Evolutionary conservation across 2,113 vertebrate species (phyloP).

Genomic region (Cyprinus carpio): DNA sequence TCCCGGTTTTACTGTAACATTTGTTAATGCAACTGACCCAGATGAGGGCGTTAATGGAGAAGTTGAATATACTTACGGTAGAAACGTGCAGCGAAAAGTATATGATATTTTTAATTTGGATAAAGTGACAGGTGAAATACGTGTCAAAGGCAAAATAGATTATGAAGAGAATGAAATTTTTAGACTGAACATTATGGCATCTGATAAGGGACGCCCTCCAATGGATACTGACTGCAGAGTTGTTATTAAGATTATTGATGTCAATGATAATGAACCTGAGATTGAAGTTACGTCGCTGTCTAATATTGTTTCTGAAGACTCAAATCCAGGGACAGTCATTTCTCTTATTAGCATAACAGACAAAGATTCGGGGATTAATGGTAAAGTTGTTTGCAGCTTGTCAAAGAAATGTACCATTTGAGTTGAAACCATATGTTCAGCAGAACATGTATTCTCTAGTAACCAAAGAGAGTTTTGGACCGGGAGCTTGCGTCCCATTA

Average conservation of each 20-base stretch:
- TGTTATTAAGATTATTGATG: constrained; percentile 57
- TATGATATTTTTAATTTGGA: constrained; percentile 57
- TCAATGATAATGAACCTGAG: constrained; percentile 68
- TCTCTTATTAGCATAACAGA: constrained; percentile 72
- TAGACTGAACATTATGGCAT: constrained; percentile 56
- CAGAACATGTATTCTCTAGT: constrained; percentile 71
- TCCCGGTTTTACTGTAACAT: constrained; percentile 45
- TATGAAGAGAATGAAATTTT: constrained; percentile 58
- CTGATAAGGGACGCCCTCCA: constrained; percentile 58
- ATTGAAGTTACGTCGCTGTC: constrained; percentile 67
- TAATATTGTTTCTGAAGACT: constrained; percentile 66
- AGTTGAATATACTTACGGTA: constrained; percentile 53
- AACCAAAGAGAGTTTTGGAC: constrained; percentile 63
- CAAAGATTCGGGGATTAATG: constrained; percentile 71
- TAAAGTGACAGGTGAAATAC: constrained; percentile 53
- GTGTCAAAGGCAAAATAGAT: constrained; percentile 56
- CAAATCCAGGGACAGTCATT: constrained; percentile 66
- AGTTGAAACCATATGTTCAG: constrained; percentile 66
- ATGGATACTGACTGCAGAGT: constrained; percentile 54
- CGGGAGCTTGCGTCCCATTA: constrained; percentile 67
- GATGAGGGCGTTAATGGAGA: constrained; percentile 59
- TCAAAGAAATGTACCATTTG: constrained; percentile 51
- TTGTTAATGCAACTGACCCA: constrained; percentile 56
- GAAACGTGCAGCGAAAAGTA: constrained; percentile 39
- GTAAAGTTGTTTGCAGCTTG: constrained; percentile 63